Conservation (phyloP, 1,140 invertebrate genomes). For the Drosophila kepulauana region DNA sequence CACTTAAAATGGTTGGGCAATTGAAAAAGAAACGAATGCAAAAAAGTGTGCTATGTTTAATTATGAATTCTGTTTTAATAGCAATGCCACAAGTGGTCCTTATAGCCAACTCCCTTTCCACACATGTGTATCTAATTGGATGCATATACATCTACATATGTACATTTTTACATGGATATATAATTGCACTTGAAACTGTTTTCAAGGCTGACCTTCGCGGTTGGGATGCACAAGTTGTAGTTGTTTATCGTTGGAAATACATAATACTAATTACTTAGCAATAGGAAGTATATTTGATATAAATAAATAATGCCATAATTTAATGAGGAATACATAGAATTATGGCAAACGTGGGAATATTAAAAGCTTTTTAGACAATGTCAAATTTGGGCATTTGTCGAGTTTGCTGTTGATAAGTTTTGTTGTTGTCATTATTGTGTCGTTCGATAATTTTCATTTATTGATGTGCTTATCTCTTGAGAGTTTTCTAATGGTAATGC, state of each 20-base stretch:
- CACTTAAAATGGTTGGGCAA: background rate
- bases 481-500: slow-evolving; percentile 42
- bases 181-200: too few species aligned
- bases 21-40: background rate
- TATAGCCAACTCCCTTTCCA: background rate
- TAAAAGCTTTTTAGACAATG: background rate
- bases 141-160: too few species aligned
- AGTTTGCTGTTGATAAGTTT: background rate
- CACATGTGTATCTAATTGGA: too few species aligned
- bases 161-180: too few species aligned
- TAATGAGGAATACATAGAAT: too few species aligned
- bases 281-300: too few species aligned
- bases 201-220: too few species aligned
- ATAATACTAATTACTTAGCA: too few species aligned
- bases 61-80: background rate
- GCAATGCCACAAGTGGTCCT: background rate
- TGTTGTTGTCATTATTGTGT: background rate
- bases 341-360: too few species aligned
- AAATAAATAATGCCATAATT: too few species aligned
- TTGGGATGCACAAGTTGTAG: too few species aligned
- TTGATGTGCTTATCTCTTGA: slow-evolving; percentile 21
- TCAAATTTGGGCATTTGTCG: background rate
- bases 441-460: slow-evolving; percentile 3
- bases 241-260: too few species aligned
- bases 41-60: background rate